These are phyloP conservation scores for Peromyscus melanophrys DNA, from an alignment of 2,797 vertebrate species.

Conservation along the genomic window DNA sequence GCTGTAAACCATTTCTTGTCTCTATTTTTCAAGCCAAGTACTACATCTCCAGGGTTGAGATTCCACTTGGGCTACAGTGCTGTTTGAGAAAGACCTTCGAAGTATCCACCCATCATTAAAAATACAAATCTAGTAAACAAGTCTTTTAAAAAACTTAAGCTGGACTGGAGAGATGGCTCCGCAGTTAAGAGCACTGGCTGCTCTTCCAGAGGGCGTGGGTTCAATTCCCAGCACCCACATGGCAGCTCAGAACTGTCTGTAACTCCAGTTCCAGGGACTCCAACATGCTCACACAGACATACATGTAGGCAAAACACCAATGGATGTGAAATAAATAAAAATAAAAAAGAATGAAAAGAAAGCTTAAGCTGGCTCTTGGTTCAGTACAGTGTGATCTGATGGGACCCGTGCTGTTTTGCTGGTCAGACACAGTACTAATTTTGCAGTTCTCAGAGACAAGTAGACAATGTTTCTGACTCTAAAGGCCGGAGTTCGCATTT, in stretches of 20 bases:
- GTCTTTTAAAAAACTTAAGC: constrained; percentile 16
- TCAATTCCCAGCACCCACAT: not conserved
- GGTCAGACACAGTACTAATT: not conserved
- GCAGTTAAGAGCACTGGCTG: not conserved
- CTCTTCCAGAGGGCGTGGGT: not conserved
- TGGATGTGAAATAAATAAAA: not conserved
- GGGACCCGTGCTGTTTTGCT: constrained; percentile 27
- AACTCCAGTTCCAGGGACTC: not conserved
- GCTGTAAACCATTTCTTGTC: constrained; percentile 30
- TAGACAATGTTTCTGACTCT: not conserved
- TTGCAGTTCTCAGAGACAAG: not conserved
- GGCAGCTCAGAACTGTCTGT: not conserved
- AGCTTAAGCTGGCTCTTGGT: not conserved
- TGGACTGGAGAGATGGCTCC: not conserved
- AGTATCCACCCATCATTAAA: constrained; percentile 35
- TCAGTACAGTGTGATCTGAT: constrained; percentile 59
- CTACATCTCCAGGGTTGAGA: not conserved
- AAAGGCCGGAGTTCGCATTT: not conserved
- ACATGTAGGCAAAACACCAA: not conserved
- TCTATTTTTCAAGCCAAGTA: constrained; percentile 45
- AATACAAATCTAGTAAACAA: constrained; percentile 28
- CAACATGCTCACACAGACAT: no score
- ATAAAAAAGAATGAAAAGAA: not conserved
- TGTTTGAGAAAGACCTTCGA: constrained; percentile 31
- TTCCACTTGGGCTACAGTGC: not conserved